These are phyloP conservation scores for Drosophila mulleri DNA, from an alignment of 2,888 invertebrate genomes.

Conservation along the genomic window DNA sequence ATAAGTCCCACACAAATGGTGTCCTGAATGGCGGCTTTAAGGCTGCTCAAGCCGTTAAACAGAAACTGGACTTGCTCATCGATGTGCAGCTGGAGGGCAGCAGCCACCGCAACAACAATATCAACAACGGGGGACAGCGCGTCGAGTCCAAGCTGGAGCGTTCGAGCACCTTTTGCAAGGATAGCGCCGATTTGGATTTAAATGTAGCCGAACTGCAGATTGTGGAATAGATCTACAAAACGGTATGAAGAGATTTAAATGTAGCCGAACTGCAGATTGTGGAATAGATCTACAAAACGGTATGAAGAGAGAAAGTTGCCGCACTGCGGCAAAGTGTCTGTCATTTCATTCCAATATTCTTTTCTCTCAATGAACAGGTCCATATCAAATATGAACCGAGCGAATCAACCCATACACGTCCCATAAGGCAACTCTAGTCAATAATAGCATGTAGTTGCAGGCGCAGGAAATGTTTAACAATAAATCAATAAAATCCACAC, in stretches of 20 bases:
- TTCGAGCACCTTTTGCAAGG: constrained; percentile 85
- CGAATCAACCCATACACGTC: constrained; percentile 70
- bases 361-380: constrained; percentile 42
- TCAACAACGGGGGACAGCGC: constrained; percentile 34
- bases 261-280: constrained; percentile 84
- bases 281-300: constrained; percentile 70
- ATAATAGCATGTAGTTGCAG: constrained; percentile 80
- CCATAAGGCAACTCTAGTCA: constrained; percentile 83
- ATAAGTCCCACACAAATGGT: constrained; percentile 53
- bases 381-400: constrained; percentile 66
- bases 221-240: constrained; percentile 77
- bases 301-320: background rate
- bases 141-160: constrained; percentile 83
- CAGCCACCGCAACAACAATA: constrained; percentile 2
- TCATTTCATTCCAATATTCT: background rate
- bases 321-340: background rate
- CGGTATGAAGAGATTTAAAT: constrained; percentile 63
- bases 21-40: constrained; percentile 70
- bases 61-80: constrained; percentile 83
- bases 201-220: constrained; percentile 84
- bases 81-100: constrained; percentile 56
- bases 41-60: constrained; percentile 79
- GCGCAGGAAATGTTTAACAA: constrained; percentile 65
- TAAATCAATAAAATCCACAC: constrained; percentile 54
- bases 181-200: constrained; percentile 81